Conservation (phyloP, 2,888 invertebrate species). For the Agrochola lota region DNA sequence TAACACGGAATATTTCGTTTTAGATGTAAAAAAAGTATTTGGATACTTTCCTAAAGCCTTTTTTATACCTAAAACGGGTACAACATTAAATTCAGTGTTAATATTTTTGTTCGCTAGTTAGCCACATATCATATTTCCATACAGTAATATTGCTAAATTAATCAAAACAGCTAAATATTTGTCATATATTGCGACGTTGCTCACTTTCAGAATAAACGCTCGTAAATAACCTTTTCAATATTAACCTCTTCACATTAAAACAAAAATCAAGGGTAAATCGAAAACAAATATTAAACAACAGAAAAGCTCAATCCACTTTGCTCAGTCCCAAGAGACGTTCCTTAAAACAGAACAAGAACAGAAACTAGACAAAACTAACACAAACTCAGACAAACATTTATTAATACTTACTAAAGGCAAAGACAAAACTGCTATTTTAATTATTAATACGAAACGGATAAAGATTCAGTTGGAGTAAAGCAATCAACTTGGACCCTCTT, state of each 20-base stretch:
- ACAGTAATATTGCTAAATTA: no score
- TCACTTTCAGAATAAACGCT: no score
- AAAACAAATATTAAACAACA: conserved; percentile 30
- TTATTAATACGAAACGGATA: conserved; percentile 73
- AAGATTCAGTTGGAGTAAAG: conserved; percentile 74
- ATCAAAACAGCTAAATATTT: no score
- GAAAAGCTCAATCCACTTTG: conserved; percentile 26
- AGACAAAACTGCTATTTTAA: conserved; percentile 66
- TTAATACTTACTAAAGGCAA: conserved; percentile 60
- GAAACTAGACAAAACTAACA: conserved; percentile 22
- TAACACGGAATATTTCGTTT: no score
- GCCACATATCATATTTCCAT: no score
- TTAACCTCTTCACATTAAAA: neutral
- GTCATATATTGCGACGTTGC: no score
- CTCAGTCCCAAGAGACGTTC: conserved; percentile 5
- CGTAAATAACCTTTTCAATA: neutral
- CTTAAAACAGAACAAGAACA: conserved; percentile 18
- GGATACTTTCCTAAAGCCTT: no score
- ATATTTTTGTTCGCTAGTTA: no score
- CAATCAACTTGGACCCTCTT: conserved; percentile 79
- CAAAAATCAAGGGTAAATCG: conserved; percentile 5
- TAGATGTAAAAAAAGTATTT: no score
- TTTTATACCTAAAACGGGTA: no score
- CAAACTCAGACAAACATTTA: conserved; percentile 55
- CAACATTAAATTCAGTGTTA: no score